Evolutionary conservation across 2,797 vertebrate genomes (phyloP).

Genomic region (Myotis daubentonii): DNA sequence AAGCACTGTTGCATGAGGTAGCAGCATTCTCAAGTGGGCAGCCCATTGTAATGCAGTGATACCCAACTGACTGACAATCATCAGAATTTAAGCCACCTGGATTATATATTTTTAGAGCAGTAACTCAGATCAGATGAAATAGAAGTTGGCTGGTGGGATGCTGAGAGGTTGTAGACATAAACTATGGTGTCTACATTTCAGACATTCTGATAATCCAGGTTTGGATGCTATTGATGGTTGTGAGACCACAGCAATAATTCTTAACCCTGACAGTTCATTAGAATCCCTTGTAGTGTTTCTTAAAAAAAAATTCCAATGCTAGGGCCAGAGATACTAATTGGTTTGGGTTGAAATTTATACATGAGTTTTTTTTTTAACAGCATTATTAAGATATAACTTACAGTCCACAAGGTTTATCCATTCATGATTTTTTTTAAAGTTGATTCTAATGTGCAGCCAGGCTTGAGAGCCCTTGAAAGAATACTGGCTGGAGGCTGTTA

Average conservation of each 20-base stretch:
- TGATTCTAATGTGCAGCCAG: not conserved
- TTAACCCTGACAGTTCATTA: not conserved
- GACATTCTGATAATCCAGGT: not conserved
- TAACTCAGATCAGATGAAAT: not conserved
- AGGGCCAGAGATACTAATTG: not conserved
- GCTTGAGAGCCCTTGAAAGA: not conserved
- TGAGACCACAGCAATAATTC: not conserved
- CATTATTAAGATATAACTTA: conserved; percentile 3
- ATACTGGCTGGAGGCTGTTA: not conserved
- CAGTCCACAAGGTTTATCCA: not conserved
- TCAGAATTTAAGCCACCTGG: not conserved
- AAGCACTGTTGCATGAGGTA: not conserved
- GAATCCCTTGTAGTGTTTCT: not conserved
- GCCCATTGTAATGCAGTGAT: too few relatives aligned
- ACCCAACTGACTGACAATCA: not conserved
- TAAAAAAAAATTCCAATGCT: not conserved
- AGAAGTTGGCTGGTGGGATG: not conserved
- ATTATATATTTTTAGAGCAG: not conserved
- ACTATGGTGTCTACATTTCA: not conserved
- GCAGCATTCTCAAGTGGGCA: not conserved
- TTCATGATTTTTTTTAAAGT: not conserved
- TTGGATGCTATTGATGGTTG: not conserved
- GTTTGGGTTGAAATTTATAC: not conserved
- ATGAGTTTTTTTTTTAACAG: not conserved
- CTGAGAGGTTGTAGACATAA: not conserved